Evolutionary conservation across 2,113 vertebrate species (phyloP).

Genomic region (Coptodon rendalli): DNA sequence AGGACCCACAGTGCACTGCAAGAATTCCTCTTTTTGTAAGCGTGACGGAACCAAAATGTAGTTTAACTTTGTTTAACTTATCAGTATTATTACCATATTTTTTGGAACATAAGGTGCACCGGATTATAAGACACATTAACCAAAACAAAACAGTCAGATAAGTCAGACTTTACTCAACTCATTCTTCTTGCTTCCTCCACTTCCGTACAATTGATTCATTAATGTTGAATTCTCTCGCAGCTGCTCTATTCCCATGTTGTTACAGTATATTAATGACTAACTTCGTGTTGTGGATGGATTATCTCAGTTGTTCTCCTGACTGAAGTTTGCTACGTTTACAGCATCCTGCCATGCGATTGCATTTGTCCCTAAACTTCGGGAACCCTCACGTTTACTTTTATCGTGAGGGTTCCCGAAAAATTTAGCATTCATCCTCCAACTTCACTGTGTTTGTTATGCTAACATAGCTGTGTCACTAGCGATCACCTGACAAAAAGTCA

Average conservation of each 20-base stretch:
- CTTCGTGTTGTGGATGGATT: neutral
- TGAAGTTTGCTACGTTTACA: neutral
- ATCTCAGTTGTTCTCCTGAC: neutral
- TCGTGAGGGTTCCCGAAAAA: neutral
- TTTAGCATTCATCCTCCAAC: neutral
- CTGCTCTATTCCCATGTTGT: neutral
- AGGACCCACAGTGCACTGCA: neutral
- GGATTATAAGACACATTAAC: neutral
- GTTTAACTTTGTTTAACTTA: neutral
- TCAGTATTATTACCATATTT: neutral
- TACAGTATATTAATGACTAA: neutral
- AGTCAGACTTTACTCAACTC: neutral
- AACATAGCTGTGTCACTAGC: neutral
- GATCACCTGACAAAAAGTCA: neutral
- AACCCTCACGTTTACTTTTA: neutral
- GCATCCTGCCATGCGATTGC: neutral
- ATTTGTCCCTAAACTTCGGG: neutral
- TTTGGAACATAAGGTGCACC: neutral
- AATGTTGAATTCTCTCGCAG: neutral
- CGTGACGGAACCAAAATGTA: neutral
- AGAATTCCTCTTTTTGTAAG: neutral
- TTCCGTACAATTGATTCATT: neutral
- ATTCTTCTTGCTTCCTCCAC: neutral
- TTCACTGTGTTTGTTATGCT: neutral
- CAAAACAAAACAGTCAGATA: fast-evolving